These are phyloP conservation scores for human DNA, from an alignment of 2,113 vertebrate species.

Conservation along the genomic window GRCh38 chr2:58518501-58519000, in stretches of 20 bases:
- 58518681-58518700: conserved; percentile 63
- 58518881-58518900: conserved; percentile 4
- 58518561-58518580: conserved; percentile 66
- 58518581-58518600: conserved; percentile 71
- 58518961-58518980: not conserved
- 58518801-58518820: conserved; percentile 17
- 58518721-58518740: conserved; percentile 66
- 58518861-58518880: conserved; percentile 49
- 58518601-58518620: conserved; percentile 4
- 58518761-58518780: conserved; percentile 56
- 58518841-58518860: conserved; percentile 7
- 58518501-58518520: conserved; percentile 61
- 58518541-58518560: conserved; percentile 59
- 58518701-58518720: conserved; percentile 66
- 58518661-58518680: conserved; percentile 60
- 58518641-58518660: conserved; percentile 53
- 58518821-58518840: not conserved
- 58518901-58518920: not conserved
- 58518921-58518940: not conserved
- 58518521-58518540: conserved; percentile 59
- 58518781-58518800: conserved; percentile 42
- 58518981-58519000: not conserved
- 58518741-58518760: conserved; percentile 37
- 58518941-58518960: conserved; percentile 20
- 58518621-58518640: conserved; percentile 44